Conservation (phyloP, 2,113 vertebrate genomes). For the Carlito syrichta region DNA sequence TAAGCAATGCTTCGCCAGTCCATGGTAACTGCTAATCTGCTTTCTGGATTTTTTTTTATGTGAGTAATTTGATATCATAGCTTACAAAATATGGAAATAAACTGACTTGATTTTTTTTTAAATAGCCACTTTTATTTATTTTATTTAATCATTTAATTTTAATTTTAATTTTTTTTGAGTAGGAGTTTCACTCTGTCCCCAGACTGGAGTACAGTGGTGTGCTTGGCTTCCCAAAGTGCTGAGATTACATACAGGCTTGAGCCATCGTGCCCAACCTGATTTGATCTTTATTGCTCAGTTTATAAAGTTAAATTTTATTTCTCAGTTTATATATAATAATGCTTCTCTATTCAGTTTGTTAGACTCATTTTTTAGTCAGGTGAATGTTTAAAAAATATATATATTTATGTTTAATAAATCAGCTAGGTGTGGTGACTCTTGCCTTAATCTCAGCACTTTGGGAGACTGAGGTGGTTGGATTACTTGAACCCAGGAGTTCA, state of each 20-base stretch:
- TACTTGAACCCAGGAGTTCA: no score
- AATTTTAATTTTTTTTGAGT: no score
- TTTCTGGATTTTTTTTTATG: background rate
- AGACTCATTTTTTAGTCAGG: background rate
- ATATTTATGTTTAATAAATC: no score
- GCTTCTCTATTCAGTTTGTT: background rate
- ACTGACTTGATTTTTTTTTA: background rate
- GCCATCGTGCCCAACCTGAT: no score
- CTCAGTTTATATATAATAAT: background rate
- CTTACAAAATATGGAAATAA: background rate
- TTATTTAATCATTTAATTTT: no score
- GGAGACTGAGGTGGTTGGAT: no score
- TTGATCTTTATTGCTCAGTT: background rate
- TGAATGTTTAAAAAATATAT: background rate
- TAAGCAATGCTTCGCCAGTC: background rate
- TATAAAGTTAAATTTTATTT: background rate
- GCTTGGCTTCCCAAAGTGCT: no score
- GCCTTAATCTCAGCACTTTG: no score
- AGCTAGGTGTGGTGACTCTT: accelerated
- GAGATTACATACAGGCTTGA: no score
- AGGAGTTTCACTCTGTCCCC: no score
- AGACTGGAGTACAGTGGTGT: no score
- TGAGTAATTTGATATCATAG: background rate
- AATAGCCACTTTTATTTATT: no score
- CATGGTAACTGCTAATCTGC: background rate